Evolutionary conservation across 2,888 invertebrate genomes (phyloP).

Genomic region (Halocaridina rubra): DNA sequence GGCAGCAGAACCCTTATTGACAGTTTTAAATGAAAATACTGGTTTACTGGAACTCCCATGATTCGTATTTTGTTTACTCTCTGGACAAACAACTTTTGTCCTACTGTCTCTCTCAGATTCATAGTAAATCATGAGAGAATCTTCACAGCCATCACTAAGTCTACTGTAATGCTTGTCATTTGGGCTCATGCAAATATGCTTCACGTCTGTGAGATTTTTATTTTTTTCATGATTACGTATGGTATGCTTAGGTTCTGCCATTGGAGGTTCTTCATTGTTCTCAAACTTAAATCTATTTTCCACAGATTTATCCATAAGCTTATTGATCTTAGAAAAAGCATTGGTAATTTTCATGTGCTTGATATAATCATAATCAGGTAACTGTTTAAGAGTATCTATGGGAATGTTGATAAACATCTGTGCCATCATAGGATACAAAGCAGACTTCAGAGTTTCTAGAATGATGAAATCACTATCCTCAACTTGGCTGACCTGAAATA

Average conservation of each 20-base stretch:
- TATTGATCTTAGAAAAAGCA: conserved; percentile 38
- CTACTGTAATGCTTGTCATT: conserved; percentile 33
- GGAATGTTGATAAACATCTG: conserved; percentile 36
- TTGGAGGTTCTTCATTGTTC: conserved; percentile 3
- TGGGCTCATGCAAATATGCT: conserved; percentile 20
- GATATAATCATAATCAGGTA: conserved; percentile 31
- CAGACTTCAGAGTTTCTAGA: conserved; percentile 1
- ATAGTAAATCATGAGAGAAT: not conserved
- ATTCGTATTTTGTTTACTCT: not conserved
- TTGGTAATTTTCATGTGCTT: conserved; percentile 36
- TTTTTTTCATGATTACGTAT: not conserved
- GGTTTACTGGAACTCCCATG: not conserved
- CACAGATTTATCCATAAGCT: not conserved
- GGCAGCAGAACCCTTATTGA: too few relatives aligned
- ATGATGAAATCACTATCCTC: conserved; percentile 39
- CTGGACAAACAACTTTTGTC: not conserved
- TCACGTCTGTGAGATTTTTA: not conserved
- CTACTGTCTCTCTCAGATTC: not conserved
- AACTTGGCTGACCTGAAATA: conserved; percentile 43
- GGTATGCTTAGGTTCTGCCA: not conserved
- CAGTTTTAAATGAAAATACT: not conserved
- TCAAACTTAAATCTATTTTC: too few relatives aligned
- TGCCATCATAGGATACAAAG: conserved; percentile 26
- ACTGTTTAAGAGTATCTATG: not conserved
- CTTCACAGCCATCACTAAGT: not conserved